phyloP scores from a whole-genome alignment of 1,140 invertebrate species.

The Zeugodacus cucurbitae region DNA sequence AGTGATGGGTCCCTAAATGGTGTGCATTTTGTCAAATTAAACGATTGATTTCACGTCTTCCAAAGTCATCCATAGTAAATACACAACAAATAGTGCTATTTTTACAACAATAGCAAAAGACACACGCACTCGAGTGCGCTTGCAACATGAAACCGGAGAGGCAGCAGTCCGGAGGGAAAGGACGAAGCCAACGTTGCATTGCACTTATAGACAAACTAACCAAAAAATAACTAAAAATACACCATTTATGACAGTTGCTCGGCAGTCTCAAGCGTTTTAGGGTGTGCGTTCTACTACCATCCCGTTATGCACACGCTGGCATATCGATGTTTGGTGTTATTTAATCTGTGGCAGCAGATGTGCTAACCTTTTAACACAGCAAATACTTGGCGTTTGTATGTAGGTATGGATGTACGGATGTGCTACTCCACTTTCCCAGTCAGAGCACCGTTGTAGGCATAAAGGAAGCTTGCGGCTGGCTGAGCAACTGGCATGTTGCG shows the following conservation, averaged over 20 bases:
- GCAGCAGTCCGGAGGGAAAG: not conserved
- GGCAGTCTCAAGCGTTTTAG: conserved; percentile 7
- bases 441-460: not conserved
- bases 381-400: not conserved
- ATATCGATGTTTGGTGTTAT: conserved; percentile 7
- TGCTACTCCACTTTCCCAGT: not conserved
- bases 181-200: not conserved
- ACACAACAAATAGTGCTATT: not conserved
- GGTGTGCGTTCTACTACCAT: not conserved
- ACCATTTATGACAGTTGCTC: not conserved
- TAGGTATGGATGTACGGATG: not conserved
- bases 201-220: not conserved
- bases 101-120: not conserved
- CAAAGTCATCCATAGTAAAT: conserved; percentile 12
- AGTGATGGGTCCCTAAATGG: not conserved
- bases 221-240: no score
- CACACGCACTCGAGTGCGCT: conserved; percentile 2
- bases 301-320: not conserved
- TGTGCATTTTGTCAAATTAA: conserved; percentile 19
- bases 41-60: conserved; percentile 31
- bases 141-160: not conserved
- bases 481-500: not conserved
- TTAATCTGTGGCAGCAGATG: conserved; percentile 36
- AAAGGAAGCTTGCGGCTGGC: not conserved
- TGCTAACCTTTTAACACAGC: conserved; percentile 24